Percentiles rank a stretch among this genome's conserved stretches.
These are phyloP conservation scores for Xenopus petersii DNA, from an alignment of 2,797 vertebrate species.

Conservation along the genomic window DNA sequence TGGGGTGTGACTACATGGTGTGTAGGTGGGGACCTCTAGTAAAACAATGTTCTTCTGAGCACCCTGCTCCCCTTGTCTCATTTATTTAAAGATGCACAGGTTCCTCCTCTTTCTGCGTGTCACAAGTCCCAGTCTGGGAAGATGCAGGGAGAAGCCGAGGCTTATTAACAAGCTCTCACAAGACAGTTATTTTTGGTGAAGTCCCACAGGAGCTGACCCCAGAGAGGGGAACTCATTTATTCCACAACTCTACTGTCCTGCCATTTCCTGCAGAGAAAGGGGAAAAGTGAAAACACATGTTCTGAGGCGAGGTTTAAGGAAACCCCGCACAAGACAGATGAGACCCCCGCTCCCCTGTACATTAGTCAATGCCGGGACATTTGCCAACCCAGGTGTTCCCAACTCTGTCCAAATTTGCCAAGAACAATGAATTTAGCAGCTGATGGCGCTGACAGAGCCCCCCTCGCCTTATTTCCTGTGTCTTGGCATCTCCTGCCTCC, in stretches of 20 bases:
- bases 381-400: conserved; percentile 79
- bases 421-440: conserved; percentile 82
- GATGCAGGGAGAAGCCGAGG: conserved; percentile 63
- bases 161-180: conserved; percentile 74
- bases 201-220: conserved; percentile 78
- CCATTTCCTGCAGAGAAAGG: conserved; percentile 80
- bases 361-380: conserved; percentile 72
- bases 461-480: conserved; percentile 75
- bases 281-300: conserved; percentile 84
- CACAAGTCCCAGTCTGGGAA: conserved; percentile 55
- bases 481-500: conserved; percentile 74
- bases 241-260: conserved; percentile 78
- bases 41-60: too few relatives aligned
- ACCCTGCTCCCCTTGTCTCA: too few relatives aligned
- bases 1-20: too few relatives aligned
- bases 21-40: too few relatives aligned
- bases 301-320: conserved; percentile 73
- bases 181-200: conserved; percentile 81
- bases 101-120: conserved; percentile 29
- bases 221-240: conserved; percentile 85
- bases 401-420: conserved; percentile 74
- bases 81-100: conserved; percentile 11
- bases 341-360: conserved; percentile 75
- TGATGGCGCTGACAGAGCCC: conserved; percentile 79
- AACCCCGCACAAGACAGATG: conserved; percentile 78